Evolutionary conservation across 1,140 invertebrate species (phyloP).

Genomic region (Bombus confusus): DNA sequence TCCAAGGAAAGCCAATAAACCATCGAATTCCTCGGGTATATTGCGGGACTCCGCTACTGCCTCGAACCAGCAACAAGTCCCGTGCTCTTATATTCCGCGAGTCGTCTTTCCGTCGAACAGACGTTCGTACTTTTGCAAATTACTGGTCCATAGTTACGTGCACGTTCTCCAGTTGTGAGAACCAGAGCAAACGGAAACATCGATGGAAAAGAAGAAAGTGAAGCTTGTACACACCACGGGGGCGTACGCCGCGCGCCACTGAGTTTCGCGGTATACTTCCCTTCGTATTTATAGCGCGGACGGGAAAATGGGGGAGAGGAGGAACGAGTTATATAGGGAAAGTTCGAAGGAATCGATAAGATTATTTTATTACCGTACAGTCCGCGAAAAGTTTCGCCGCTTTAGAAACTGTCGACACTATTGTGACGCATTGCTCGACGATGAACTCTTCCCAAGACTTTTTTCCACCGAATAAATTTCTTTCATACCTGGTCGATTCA

Average conservation of each 20-base stretch:
- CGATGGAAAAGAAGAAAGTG: slow-evolving; percentile 44
- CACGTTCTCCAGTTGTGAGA: slow-evolving; percentile 27
- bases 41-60: slow-evolving; percentile 70
- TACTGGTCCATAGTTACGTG: slow-evolving; percentile 60
- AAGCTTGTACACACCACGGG: background rate
- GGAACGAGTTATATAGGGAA: slow-evolving; percentile 29
- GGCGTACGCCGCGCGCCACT: background rate
- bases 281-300: background rate
- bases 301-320: background rate
- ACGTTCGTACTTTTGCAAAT: slow-evolving; percentile 66
- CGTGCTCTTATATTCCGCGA: slow-evolving; percentile 74
- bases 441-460: background rate
- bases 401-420: background rate
- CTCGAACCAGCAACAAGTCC: slow-evolving; percentile 78
- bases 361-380: slow-evolving; percentile 51
- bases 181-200: slow-evolving; percentile 27
- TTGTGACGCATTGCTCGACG: background rate
- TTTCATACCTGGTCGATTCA: background rate
- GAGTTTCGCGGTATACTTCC: background rate
- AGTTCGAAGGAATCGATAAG: slow-evolving; percentile 47
- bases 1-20: slow-evolving; percentile 81
- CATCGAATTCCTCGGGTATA: slow-evolving; percentile 81
- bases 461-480: slow-evolving; percentile 1
- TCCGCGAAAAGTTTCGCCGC: background rate
- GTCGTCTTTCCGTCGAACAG: slow-evolving; percentile 64